Evolutionary conservation across 2,888 invertebrate species (phyloP), one percentile per base, ranked within the genome.

Genomic region (Trichogramma dendrolimi): DNA sequence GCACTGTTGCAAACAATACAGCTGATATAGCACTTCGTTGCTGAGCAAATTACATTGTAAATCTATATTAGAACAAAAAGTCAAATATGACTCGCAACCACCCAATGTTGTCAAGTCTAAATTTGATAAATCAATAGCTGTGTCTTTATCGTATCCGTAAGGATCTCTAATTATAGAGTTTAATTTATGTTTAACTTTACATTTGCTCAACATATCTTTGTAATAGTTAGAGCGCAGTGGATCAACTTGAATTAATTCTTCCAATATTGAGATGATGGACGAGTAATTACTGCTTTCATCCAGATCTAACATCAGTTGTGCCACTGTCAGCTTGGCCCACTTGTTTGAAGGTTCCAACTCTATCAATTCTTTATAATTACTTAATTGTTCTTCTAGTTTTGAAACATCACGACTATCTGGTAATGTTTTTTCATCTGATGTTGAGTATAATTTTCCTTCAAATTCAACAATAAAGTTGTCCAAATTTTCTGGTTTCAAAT

Each of bases 271-370:
- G 8, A 79, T 63, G 60, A 79, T 77, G 39, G 72, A 69, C 0
- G 69, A 61, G 63, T 75, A 67, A 67, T 69, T 86, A 55, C 81
- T 77, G 58, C 82, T 79, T 27, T 85, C 82, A 75, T 91, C 85
- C 58, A 94, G 84, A 70, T 90, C 89, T 70, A 90, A 87, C 83
- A 92, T 88, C 62, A 96, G 81, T 67, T 92, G 84, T 56, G 93
- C 87, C 60, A 89, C 86, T 0, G 93, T 93, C 54, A 94, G 81
- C 67, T 94, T 80, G 4, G 92, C 89, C 95, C 95, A 97, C 85
- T 94, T 97, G 76, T 92, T 95, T 68, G 93, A 89, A 5, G 95
- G 94, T 78, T 96, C 96, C 78, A 94, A 81, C 69, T 89, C 87
- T 62, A 90, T 83, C 38, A 97, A 82, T 71, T 92, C 89, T 61